Percentiles rank a stretch among this genome's conserved stretches.
Evolutionary conservation across 2,797 vertebrate genomes (phyloP).

Genomic region (Potorous gilbertii): DNA sequence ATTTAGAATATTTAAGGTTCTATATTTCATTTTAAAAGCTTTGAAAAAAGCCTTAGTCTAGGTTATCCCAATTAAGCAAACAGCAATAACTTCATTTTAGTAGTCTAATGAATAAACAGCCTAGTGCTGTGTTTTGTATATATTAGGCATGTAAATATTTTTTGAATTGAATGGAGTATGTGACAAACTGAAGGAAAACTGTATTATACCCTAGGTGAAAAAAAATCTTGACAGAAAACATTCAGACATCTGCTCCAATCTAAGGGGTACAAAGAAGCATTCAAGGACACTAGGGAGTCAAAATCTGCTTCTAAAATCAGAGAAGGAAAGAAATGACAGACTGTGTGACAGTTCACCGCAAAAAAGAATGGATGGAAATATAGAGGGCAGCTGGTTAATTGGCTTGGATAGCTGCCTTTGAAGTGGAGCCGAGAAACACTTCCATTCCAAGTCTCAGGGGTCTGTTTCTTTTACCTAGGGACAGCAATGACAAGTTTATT

Average conservation of each 20-base stretch:
- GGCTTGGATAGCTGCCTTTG: not conserved
- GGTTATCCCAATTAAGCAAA: constrained; percentile 23
- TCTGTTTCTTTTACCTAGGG: not conserved
- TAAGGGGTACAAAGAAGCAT: not conserved
- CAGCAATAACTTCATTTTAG: not conserved
- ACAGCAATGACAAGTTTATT: not conserved
- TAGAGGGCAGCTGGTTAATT: not conserved
- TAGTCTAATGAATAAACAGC: not conserved
- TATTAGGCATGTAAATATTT: not conserved
- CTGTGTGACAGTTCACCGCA: not conserved
- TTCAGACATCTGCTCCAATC: not conserved
- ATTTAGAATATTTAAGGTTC: not conserved
- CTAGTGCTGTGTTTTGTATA: not conserved
- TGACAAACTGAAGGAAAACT: not conserved
- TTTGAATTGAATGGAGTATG: not conserved
- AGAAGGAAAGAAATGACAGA: not conserved
- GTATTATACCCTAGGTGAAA: not conserved
- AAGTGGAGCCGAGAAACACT: not conserved
- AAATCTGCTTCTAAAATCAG: constrained; percentile 1
- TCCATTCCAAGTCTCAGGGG: not conserved
- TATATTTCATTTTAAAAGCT: not conserved
- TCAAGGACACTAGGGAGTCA: not conserved
- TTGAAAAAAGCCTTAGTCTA: not conserved
- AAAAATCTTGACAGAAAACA: constrained; percentile 11
- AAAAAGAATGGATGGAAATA: not conserved